A percentile compares a stretch with the other conserved stretches of the same genome.
These are phyloP conservation scores for human DNA, from an alignment of 2,113 vertebrate species.

Conservation along the genomic window DNA sequence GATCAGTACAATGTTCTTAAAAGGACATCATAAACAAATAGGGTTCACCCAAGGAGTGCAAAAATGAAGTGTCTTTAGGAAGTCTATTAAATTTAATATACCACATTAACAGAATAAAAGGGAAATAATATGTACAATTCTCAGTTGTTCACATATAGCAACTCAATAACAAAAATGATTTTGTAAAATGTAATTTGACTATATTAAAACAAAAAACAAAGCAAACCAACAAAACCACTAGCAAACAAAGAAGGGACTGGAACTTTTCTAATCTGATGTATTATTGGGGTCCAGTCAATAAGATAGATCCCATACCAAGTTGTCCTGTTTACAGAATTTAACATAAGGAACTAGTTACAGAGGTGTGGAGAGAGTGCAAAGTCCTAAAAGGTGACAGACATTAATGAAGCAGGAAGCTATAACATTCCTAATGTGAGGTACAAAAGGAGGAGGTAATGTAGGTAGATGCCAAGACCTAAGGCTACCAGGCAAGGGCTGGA, in stretches of 20 bases:
- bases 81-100: background rate
- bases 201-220: conserved; percentile 12
- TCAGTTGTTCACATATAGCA: background rate
- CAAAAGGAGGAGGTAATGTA: background rate
- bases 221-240: background rate
- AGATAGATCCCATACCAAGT: background rate
- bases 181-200: background rate
- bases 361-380: background rate
- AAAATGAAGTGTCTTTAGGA: background rate
- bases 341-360: background rate
- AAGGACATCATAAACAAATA: background rate
- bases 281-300: background rate
- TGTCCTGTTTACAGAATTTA: background rate
- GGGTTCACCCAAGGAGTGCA: background rate
- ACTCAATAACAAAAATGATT: background rate
- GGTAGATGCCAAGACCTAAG: background rate
- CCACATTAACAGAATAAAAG: background rate
- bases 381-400: background rate
- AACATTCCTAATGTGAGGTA: background rate
- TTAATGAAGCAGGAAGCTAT: background rate
- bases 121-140: background rate
- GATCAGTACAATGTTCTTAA: background rate
- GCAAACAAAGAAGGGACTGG: background rate
- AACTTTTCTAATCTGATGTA: background rate
- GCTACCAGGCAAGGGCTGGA: background rate